Base-by-base conservation (phyloP, 2,888 invertebrate genomes). In the Andricus curvator region DNA sequence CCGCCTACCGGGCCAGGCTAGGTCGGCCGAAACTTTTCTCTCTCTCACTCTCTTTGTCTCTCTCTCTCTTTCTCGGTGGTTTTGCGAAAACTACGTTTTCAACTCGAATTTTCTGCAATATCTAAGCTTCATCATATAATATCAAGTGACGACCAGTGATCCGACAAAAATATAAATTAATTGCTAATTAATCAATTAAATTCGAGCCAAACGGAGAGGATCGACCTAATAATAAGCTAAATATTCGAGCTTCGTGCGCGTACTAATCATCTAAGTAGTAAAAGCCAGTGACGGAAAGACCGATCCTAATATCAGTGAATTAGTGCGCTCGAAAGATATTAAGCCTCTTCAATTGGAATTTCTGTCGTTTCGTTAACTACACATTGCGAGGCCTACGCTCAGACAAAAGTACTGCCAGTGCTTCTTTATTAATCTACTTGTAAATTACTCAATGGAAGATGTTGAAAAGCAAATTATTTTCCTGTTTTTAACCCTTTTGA, bases 311-410 rank as follows among this genome's bases (percentile, higher is more conserved):
- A 56, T 74, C 74, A 70, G 70, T 70, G 70, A 70, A 70, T 70
- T 70, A 70, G 74, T 74, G 74, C 56, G 51, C 74, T 56, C 56
- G 74, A 74, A 56, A 51, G 51, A 29, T 74, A 74, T 74, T 74
- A 74, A 74, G 74, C 74, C 56, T 51, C 33, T 74, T 74, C 74
- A 74, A 74, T 74, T 74, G 74, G 74, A 74, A 74, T 74, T 74
- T 74, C 74, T 74, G 74, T 74, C 74, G 74, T 74, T 74, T 74
- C 33, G 51, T 74, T 74, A 74, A 74, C 70, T 74, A 56, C 29
- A 70, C 70, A 51, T 74, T 74, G 56, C 74, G 51, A 74, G 74
- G 29, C 56, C 56, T 56, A 74, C 51, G 51, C 74, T 74, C 74
- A 74, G 74, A 56, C 74, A 33, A 74, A 74, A 29, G 29, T 62